A percentile compares a stretch with the other conserved stretches of the same genome.
Evolutionary conservation across 35 echinoderm and acorn worm genomes (phyloP).

Genomic region (Diadema setosum): DNA sequence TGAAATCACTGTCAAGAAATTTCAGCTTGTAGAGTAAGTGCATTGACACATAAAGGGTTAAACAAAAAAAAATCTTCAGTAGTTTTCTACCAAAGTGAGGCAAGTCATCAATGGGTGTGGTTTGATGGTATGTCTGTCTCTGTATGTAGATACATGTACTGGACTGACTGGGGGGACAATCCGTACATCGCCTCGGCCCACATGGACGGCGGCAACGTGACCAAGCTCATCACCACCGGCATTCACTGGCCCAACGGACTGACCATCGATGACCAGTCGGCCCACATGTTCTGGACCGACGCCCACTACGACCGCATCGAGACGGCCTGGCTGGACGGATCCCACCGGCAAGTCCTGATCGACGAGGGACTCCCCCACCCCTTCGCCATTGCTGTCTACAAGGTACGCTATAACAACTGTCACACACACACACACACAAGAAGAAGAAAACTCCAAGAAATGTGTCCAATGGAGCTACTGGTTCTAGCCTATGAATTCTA

Average conservation of each 20-base stretch:
- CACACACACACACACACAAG: background rate
- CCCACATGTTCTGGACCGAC: constrained; percentile 81
- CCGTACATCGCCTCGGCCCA: constrained; percentile 39
- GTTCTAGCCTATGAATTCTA: background rate
- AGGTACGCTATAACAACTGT: constrained; percentile 37
- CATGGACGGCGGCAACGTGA: constrained; percentile 65
- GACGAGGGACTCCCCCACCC: constrained; percentile 72
- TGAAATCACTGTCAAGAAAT: too few species aligned
- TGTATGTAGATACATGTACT: constrained; percentile 68
- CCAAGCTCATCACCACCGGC: background rate
- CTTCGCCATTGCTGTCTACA: constrained; percentile 83
- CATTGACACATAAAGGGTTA: too few species aligned
- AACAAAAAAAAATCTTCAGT: too few species aligned
- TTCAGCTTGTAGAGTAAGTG: too few species aligned
- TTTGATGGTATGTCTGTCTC: background rate
- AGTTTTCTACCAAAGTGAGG: too few species aligned
- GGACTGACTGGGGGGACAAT: constrained; percentile 78
- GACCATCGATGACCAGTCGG: constrained; percentile 69
- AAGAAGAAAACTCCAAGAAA: background rate
- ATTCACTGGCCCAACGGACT: constrained; percentile 94
- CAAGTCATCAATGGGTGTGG: background rate
- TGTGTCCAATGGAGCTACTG: background rate
- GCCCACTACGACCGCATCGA: constrained; percentile 85
- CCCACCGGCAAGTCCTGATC: constrained; percentile 41
- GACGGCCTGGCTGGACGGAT: constrained; percentile 54